Conservation (phyloP, 2,888 invertebrate genomes). For the Barypeithes pellucidus region DNA sequence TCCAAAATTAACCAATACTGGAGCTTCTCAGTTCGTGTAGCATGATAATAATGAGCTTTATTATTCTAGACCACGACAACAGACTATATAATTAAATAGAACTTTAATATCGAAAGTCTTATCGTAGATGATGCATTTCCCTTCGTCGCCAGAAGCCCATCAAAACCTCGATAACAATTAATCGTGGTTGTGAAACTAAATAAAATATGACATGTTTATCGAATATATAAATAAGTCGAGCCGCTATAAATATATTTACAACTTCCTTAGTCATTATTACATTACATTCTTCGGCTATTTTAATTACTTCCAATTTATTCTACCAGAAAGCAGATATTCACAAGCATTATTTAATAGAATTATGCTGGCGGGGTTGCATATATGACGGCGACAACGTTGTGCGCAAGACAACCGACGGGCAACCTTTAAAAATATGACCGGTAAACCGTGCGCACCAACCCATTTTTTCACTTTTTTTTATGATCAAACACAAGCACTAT, state of each 20-base stretch:
- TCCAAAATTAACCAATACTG: too few species aligned
- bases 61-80: not conserved
- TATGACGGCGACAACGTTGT: too few species aligned
- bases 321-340: not conserved
- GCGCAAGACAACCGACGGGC: too few species aligned
- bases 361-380: too few species aligned
- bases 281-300: not conserved
- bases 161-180: constrained; percentile 9
- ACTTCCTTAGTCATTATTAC: constrained; percentile 1
- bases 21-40: too few species aligned
- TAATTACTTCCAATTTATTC: constrained; percentile 5
- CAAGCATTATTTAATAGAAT: too few species aligned
- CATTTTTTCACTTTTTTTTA: too few species aligned
- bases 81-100: not conserved
- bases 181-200: constrained; percentile 6
- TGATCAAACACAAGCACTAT: too few species aligned
- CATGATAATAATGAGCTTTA: too few species aligned
- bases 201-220: constrained; percentile 21
- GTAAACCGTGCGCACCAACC: too few species aligned
- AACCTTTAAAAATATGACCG: too few species aligned
- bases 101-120: not conserved
- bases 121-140: not conserved
- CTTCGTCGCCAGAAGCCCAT: constrained; percentile 11
- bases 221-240: constrained; percentile 11
- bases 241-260: constrained; percentile 2